A percentile compares a stretch with the other conserved stretches of the same genome.
phyloP scores from a whole-genome alignment of 2,113 vertebrate genomes.

The Gadus chalcogrammus region DNA sequence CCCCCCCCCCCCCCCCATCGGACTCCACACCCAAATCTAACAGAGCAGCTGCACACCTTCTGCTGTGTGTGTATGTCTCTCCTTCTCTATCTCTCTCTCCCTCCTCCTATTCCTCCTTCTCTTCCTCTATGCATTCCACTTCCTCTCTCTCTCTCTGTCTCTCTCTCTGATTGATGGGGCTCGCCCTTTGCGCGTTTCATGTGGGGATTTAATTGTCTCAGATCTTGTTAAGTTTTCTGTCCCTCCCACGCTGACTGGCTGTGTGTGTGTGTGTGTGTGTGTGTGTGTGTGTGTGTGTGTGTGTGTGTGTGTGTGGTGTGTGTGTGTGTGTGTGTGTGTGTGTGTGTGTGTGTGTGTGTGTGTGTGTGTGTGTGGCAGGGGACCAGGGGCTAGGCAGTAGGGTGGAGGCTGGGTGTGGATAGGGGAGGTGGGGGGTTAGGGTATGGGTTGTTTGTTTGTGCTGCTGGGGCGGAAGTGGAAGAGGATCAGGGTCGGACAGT shows the following conservation, averaged over 20 bases:
- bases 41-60: constrained; percentile 61
- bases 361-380: not conserved
- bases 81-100: constrained; percentile 11
- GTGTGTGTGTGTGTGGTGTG: too few relatives aligned
- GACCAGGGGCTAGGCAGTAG: too few relatives aligned
- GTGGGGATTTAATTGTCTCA: constrained; percentile 37
- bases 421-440: too few relatives aligned
- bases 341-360: not conserved
- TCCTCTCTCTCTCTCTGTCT: too few relatives aligned
- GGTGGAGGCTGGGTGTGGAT: too few relatives aligned
- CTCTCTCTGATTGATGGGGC: constrained; percentile 19
- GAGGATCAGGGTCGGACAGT: too few relatives aligned
- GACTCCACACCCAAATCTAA: constrained; percentile 7
- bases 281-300: not conserved
- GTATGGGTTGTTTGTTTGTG: too few relatives aligned
- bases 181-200: constrained; percentile 29
- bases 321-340: not conserved
- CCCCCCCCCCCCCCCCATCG: too few relatives aligned
- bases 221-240: constrained; percentile 36
- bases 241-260: constrained; percentile 31
- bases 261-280: constrained; percentile 9
- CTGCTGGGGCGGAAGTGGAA: too few relatives aligned
- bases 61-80: constrained; percentile 35
- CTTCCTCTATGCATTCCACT: not conserved
- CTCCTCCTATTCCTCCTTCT: constrained; percentile 3